These are phyloP conservation scores for Smittia sp. DNA, from an alignment of 2,888 invertebrate species.

Conservation along the genomic window DNA sequence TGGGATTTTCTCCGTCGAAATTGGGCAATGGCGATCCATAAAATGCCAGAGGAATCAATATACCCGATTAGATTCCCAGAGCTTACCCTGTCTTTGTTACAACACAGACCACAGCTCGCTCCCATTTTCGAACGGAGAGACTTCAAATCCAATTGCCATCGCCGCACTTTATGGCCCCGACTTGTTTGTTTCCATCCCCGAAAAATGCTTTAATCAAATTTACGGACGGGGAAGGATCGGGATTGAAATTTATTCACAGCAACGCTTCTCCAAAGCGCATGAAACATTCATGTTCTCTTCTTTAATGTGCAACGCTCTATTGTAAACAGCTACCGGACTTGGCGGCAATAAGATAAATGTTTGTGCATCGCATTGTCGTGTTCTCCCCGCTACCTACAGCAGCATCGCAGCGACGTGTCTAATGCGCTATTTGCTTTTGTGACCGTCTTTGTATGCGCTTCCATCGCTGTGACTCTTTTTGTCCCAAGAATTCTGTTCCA, in stretches of 20 bases:
- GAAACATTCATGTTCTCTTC: not conserved
- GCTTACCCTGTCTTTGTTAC: not conserved
- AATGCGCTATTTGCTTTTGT: constrained; percentile 32
- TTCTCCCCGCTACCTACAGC: constrained; percentile 36
- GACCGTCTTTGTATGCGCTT: not conserved
- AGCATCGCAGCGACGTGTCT: constrained; percentile 38
- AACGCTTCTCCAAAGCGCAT: not conserved
- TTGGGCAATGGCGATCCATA: constrained; percentile 32
- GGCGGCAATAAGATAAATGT: constrained; percentile 31
- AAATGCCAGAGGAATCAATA: constrained; percentile 33
- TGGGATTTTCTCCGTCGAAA: not conserved
- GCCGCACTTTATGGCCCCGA: not conserved
- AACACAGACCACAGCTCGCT: not conserved
- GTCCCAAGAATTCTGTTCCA: constrained; percentile 1
- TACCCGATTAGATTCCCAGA: constrained; percentile 27
- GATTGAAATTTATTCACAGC: constrained; percentile 17
- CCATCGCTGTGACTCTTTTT: not conserved
- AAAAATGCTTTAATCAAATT: constrained; percentile 1
- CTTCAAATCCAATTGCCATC: not conserved
- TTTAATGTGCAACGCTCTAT: not conserved
- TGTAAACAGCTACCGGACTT: constrained; percentile 40
- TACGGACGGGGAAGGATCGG: not conserved
- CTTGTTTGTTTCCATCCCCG: not conserved
- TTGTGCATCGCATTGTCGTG: constrained; percentile 31
- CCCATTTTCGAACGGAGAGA: not conserved